Percentiles rank a stretch among this genome's conserved stretches.
phyloP scores from a whole-genome alignment of 37 sponge, comb jelly and placozoan species.

The Halisarca cf. caerulea region DNA sequence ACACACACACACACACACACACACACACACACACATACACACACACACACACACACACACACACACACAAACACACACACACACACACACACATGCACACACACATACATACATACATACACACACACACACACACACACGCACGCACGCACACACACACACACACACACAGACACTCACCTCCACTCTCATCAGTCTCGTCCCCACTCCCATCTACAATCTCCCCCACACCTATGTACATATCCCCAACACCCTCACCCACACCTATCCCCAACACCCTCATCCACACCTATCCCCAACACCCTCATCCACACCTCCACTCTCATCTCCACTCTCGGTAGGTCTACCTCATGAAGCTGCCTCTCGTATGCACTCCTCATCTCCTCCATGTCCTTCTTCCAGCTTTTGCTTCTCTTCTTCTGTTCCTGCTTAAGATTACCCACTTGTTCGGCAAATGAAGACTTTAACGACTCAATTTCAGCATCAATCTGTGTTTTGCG shows the following conservation, averaged over 20 bases:
- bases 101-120: too few species aligned
- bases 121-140: too few species aligned
- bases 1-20: too few species aligned
- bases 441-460: slow-evolving; percentile 37
- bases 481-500: background rate
- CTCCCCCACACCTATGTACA: too few species aligned
- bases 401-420: background rate
- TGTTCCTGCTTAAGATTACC: slow-evolving; percentile 44
- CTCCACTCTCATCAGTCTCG: background rate
- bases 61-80: background rate
- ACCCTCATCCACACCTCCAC: too few species aligned
- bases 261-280: too few species aligned
- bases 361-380: slow-evolving; percentile 10
- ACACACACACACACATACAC: background rate
- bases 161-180: too few species aligned
- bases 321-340: background rate
- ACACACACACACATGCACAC: too few species aligned
- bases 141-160: background rate
- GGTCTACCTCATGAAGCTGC: background rate
- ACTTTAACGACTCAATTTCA: slow-evolving; percentile 33
- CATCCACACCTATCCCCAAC: background rate
- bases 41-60: background rate
- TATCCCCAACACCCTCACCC: too few species aligned
- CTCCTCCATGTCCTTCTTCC: slow-evolving; percentile 22
- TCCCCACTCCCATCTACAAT: too few species aligned